Base-by-base conservation (phyloP, 1,140 invertebrate genomes). In the Neuroterus valhalla region DNA sequence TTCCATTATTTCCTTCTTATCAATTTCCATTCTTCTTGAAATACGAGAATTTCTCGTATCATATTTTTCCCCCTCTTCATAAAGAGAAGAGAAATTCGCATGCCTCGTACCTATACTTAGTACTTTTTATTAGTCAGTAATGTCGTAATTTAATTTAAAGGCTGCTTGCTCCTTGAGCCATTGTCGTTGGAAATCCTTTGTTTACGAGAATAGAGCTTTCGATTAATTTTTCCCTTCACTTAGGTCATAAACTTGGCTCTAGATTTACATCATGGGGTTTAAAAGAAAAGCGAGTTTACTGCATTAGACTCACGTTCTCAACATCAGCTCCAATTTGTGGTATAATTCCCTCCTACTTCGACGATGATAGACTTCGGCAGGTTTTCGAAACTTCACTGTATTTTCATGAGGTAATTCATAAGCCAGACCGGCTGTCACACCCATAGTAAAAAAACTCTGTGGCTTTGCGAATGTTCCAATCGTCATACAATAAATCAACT, bases 341-440 rank as follows among this genome's bases (percentile, higher is more conserved):
- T 90, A 91, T 45, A 91, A 82, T 70, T 91, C 86, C 74, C 90
- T 83, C 82, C 90, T 87, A 77, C 88, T 90, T 21, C 89, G 83
- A 71, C 89, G 89, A 83, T 90, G 89, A 82, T 89, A 90, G 71
- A 88, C 87, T 75, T 89, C 88, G 11, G 85, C 83, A 3, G 86
- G 82, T 72, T 87, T 86, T 77, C 86, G 76, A 43, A 84, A 81
- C 2, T 82, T 82, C 6, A 87, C 80, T 38, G 81, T 86, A 50
- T 82, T 82, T 69, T 70, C 82, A 75, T 93, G 89, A 11, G 94
- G 95, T 55, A 96, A 86, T 85, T 95, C 93, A 90, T 92, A 96
- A 17, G 94, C 94, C 76, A 95, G 88, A 2, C 94, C 93, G 19
- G 94, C 94, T 14, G 95, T 95, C 66, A 93, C 90, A 21, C 94